A percentile compares a stretch with the other conserved stretches of the same genome.
Conservation (phyloP, 2,888 invertebrate genomes). For the Zaprionus obscuricornis region DNA sequence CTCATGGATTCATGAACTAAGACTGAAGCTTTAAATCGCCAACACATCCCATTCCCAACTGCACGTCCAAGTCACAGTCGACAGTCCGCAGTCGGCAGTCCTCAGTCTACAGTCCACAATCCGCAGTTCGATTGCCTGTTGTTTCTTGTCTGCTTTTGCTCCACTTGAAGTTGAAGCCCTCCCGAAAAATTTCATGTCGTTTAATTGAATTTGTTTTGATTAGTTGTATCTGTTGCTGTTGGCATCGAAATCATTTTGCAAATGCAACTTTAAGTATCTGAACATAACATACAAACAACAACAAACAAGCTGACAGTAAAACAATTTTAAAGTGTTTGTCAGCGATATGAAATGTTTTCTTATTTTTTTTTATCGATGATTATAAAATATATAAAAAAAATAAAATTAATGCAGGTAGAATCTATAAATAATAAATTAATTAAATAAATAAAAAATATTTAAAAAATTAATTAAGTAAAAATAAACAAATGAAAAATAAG, state of each 20-base stretch:
- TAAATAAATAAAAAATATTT: no score
- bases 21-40: conserved; percentile 12
- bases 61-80: no score
- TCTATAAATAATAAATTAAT: no score
- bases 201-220: conserved; percentile 80
- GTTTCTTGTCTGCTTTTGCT: no score
- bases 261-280: conserved; percentile 61
- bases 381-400: background rate
- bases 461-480: no score
- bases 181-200: conserved; percentile 62
- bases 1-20: conserved; percentile 23
- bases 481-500: no score
- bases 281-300: no score
- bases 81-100: no score
- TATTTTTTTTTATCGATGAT: background rate
- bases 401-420: no score
- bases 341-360: conserved; percentile 8
- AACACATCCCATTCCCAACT: no score
- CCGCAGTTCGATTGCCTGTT: no score
- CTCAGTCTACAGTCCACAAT: no score
- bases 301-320: conserved; percentile 39
- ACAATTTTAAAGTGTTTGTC: conserved; percentile 55
- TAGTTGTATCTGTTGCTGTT: conserved; percentile 57
- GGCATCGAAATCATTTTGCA: conserved; percentile 40
- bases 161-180: conserved; percentile 14